Evolutionary conservation across 2,888 invertebrate genomes (phyloP).

Genomic region (Drosophila macrospina): DNA sequence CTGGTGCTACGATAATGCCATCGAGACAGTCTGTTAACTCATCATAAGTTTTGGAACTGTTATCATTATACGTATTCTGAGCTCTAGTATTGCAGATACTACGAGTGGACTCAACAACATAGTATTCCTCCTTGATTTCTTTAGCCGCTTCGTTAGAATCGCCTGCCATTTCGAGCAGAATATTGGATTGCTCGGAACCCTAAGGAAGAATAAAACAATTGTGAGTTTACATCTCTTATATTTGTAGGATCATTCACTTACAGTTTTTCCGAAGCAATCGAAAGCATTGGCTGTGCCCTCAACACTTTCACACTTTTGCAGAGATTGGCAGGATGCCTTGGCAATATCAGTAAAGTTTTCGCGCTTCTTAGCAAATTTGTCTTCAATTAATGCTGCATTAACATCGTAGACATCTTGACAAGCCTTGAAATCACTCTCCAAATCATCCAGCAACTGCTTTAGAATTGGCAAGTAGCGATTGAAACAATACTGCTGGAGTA

Average conservation of each 20-base stretch:
- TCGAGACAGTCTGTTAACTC: conserved; percentile 31
- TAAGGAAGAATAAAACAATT: not conserved
- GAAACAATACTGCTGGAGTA: conserved; percentile 40
- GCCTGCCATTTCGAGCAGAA: conserved; percentile 13
- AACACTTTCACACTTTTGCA: conserved; percentile 19
- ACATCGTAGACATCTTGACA: conserved; percentile 18
- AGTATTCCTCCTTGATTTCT: conserved; percentile 3
- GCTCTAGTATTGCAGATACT: conserved; percentile 21
- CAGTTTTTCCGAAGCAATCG: conserved; percentile 31
- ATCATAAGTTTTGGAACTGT: not conserved
- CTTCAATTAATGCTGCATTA: conserved; percentile 4
- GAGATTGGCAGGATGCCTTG: conserved; percentile 13
- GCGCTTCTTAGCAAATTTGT: not conserved
- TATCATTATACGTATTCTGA: conserved; percentile 18
- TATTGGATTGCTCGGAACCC: conserved; percentile 21
- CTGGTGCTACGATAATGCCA: conserved; percentile 8
- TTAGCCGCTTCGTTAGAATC: not conserved
- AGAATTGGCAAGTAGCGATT: conserved; percentile 38
- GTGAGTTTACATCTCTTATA: no score
- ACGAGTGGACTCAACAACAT: not conserved
- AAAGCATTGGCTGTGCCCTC: conserved; percentile 17
- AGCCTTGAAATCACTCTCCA: conserved; percentile 10
- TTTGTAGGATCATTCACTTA: conserved; percentile 15
- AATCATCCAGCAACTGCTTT: conserved; percentile 24
- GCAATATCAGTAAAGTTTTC: conserved; percentile 2